Base-by-base conservation (phyloP, 2,113 vertebrate genomes). In the Sinocyclocheilus grahami region DNA sequence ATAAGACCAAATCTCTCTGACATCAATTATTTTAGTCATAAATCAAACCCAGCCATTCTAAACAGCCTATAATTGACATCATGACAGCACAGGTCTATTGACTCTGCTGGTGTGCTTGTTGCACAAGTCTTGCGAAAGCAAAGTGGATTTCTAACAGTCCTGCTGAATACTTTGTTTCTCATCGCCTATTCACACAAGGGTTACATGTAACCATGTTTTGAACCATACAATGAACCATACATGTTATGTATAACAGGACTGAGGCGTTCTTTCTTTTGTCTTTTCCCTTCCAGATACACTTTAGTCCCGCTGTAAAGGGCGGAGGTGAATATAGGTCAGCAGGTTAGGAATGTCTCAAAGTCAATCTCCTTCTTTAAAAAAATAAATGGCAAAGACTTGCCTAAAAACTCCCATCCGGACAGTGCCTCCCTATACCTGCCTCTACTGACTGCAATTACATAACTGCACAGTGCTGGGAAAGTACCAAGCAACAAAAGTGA, bases 241-340 rank as follows among this genome's bases (percentile, higher is more conserved):
- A 27, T 27, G 27, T 27, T 27, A 27, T 27, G 27, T 27, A 27
- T 95, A 95, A 95, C 93, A 91, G 88, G 88, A 86, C 87, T 89
- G 90, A 93, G 87, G 91, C 91, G 85, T 93, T 69, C 72, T 60
- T 91, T 91, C 86, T 86, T 86, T 92, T 87, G 86, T 89, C 90
- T 94, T 91, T 91, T 93, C 86, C 91, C 90, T 93, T 91, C 91
- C 90, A 93, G 89, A 93, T 93, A 60, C 91, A 92, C 90, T 94
- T 93, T 91, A 92, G 92, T 93, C 92, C 89, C 90, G 88, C 88
- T 92, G 92, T 92, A 90, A 93, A 85, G 91, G 91, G 79, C 63
- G 86, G 93, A 90, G 90, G 91, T 94, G 92, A 92, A 96, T 94
- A 91, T 94, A 88, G 94, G 95, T 96, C 95, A 95, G 94, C 93